Evolutionary conservation across 2,888 invertebrate genomes (phyloP), one percentile per base, ranked within the genome.

Genomic region (Drosophila macrospina): DNA sequence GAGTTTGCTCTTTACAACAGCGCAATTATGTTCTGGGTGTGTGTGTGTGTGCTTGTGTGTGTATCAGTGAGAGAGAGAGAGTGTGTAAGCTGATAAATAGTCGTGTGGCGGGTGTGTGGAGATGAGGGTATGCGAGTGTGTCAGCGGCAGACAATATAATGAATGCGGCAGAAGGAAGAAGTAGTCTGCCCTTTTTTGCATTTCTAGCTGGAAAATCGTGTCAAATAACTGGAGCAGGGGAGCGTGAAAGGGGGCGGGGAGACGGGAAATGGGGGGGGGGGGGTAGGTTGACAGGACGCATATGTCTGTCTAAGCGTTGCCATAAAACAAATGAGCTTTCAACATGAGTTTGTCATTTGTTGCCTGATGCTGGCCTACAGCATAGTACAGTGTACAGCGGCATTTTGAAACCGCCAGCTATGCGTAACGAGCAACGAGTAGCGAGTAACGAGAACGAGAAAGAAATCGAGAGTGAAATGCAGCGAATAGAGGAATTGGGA

Each of bases 281-380:
- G 48, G 2, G 36, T 28, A 20, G 34, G 54, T 57, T 70, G 67
- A 36, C 67, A 59, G 63, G 36, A 32, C 64, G 37, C 78, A 84
- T 85, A 81, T 82, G 82, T 68, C 63, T 69, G 74, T 68, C 82
- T 75, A 87, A 70, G 72, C 83, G 63, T 48, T 67, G 69, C 45
- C 86, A 75, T 83, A 83, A 89, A 83, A 83, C 86, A 89, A 83
- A 83, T 85, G 83, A 85, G 82, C 83, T 72, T 78, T 81, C 82
- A 72, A 75, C 82, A 83, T 78, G 88, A 81, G 88, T 81, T 81
- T 85, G 79, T 87, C 88, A 89, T 87, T 78, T 74, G 74, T 61
- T 83, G 64, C 28, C 56, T 41, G 63, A 50, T 50, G 59, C 37
- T 30, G 37, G 55, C 59, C 39, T 36, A 24, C 44, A 37, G n/a